These are phyloP conservation scores for Amniataba percoides DNA, from an alignment of 2,797 vertebrate species.

Conservation along the genomic window DNA sequence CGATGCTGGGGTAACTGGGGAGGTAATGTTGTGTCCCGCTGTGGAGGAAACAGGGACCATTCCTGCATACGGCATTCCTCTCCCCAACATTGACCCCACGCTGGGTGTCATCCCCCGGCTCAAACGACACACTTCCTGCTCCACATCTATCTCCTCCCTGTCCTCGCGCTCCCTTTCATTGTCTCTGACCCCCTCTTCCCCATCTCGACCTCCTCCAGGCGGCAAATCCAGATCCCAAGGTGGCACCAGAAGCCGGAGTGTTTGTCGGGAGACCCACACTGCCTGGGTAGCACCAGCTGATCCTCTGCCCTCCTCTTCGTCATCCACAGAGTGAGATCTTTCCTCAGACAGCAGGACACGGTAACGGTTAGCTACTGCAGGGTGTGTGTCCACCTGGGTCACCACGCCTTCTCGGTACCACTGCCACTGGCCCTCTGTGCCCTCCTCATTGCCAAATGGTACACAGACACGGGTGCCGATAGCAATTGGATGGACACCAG, in stretches of 20 bases:
- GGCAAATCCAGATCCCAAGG: slow-evolving; percentile 88
- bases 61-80: slow-evolving; percentile 73
- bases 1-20: slow-evolving; percentile 75
- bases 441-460: slow-evolving; percentile 80
- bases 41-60: slow-evolving; percentile 76
- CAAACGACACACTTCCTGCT: slow-evolving; percentile 81
- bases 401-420: slow-evolving; percentile 90
- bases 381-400: slow-evolving; percentile 89
- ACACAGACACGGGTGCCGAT: slow-evolving; percentile 89
- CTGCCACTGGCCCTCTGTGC: slow-evolving; percentile 72
- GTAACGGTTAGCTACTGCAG: slow-evolving; percentile 87
- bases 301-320: slow-evolving; percentile 70
- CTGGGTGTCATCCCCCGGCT: slow-evolving; percentile 76
- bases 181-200: slow-evolving; percentile 62
- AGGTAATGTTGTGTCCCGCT: slow-evolving; percentile 71
- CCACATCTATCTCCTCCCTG: slow-evolving; percentile 84
- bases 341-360: slow-evolving; percentile 86
- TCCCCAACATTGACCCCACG: slow-evolving; percentile 70
- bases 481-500: slow-evolving; percentile 83
- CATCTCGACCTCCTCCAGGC: slow-evolving; percentile 61
- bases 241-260: slow-evolving; percentile 89
- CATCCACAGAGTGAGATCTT: slow-evolving; percentile 55
- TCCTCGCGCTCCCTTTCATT: slow-evolving; percentile 78
- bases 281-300: slow-evolving; percentile 73
- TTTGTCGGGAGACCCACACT: slow-evolving; percentile 87